These are phyloP conservation scores for Ceyx cyanopectus DNA, from an alignment of 2,113 vertebrate genomes.

Conservation along the genomic window DNA sequence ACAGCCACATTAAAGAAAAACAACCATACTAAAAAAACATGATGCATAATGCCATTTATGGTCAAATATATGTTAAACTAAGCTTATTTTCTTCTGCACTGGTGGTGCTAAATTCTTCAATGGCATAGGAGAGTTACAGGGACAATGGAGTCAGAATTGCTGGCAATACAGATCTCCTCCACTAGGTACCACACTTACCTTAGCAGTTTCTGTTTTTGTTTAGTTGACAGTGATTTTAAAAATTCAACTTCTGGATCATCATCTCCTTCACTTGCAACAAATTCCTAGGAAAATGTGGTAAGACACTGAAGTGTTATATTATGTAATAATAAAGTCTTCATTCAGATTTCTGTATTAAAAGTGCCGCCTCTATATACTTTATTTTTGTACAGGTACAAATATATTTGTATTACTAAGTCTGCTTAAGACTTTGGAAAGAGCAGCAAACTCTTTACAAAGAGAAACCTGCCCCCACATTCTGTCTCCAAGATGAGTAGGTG, in stretches of 20 bases:
- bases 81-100: neutral
- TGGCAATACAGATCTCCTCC: neutral
- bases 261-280: slow-evolving; percentile 93
- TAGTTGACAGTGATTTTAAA: slow-evolving; percentile 94
- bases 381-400: neutral
- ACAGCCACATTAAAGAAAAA: neutral
- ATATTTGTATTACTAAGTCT: neutral
- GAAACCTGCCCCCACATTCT: neutral
- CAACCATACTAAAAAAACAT: neutral
- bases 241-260: slow-evolving; percentile 98
- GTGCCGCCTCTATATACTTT: neutral
- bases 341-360: neutral
- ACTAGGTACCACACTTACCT: slow-evolving; percentile 76
- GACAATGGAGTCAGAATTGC: neutral
- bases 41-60: neutral
- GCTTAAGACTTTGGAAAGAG: neutral
- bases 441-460: neutral
- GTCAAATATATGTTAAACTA: neutral
- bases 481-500: slow-evolving; percentile 38
- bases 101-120: neutral
- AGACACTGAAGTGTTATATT: neutral
- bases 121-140: neutral
- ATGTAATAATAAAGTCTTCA: neutral
- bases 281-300: slow-evolving; percentile 80
- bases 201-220: slow-evolving; percentile 96